Base-by-base conservation (phyloP, 2,797 vertebrate genomes). In the Kryptolebias ocellatus region DNA sequence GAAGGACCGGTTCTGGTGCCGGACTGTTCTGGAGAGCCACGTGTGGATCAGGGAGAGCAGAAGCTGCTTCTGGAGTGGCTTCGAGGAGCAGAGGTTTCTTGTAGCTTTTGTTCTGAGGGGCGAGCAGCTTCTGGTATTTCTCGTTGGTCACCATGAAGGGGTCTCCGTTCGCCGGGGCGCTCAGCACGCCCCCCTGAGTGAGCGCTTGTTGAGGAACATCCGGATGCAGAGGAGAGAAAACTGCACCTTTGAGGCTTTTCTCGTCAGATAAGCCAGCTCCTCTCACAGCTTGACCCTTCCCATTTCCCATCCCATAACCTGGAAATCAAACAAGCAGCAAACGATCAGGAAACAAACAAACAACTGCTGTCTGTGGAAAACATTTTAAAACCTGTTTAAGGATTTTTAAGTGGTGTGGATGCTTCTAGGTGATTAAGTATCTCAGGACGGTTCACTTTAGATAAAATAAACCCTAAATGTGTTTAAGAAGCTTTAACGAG, bases 281-380 rank as follows among this genome's bases (percentile, higher is more conserved):
- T 59, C 83, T 89, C 45, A 57, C 34, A 53, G 34, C 24, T 27
- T 69, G 70, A 37, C 53, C 70, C 55, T 87, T 88, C 27, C 74
- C 86, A 72, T 83, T 82, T 46, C 70, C 46, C 63, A 67, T 29
- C 7, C 79, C 79, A 9, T 91, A 91, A 55, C 90, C 93, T 94
- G 72, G 54, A 46, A 78, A 67, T 20, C 7, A 49, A 78, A 76
- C 31, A 60, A 65, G n/a, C 1, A 10, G 2, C 2, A 12, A 55
- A 16, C 49, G 11, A n/a, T 34, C 15, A 46, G 34, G 10, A 42
- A 12, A 14, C 12, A 12, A 12, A 42, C 2, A 11, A 42, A 11
- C 2, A 42, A 12, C 39, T 12, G 14, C 4, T 3, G 2, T 12
- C 12, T 12, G 14, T 42, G 11, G 14, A 42, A 9, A 42, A 42